A percentile compares a stretch with the other conserved stretches of the same genome.
phyloP scores from a whole-genome alignment of 2,113 vertebrate genomes.

The Vulpes ferrilata region DNA sequence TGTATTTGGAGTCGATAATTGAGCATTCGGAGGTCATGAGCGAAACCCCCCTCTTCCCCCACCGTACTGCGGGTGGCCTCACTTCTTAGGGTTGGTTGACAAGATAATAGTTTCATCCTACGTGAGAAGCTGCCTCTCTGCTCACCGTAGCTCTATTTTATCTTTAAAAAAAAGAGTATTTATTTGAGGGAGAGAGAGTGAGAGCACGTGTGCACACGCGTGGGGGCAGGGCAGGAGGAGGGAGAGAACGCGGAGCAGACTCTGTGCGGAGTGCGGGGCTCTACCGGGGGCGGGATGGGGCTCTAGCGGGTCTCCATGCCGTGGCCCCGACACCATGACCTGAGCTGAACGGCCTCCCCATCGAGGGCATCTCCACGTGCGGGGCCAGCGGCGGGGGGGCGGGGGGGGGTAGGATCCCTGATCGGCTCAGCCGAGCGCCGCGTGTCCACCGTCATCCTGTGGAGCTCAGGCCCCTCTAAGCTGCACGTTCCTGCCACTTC shows the following conservation, averaged over 20 bases:
- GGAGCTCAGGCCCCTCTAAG: not conserved
- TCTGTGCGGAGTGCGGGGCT: no score
- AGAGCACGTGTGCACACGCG: no score
- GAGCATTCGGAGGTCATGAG: not conserved
- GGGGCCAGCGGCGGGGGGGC: no score
- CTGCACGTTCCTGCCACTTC: not conserved
- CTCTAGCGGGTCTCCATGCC: not conserved
- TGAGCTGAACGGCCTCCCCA: not conserved
- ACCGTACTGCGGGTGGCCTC: not conserved
- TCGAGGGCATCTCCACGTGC: no score
- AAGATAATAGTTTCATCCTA: not conserved
- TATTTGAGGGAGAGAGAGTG: not conserved
- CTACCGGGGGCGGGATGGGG: not conserved
- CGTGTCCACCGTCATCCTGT: not conserved
- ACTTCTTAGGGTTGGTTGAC: slow-evolving; percentile 26
- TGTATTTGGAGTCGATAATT: not conserved
- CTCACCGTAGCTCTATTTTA: not conserved
- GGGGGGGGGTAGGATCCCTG: no score
- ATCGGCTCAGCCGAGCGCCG: no score
- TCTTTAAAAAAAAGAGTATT: not conserved
- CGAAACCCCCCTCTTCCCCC: not conserved
- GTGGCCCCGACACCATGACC: not conserved
- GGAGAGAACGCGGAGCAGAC: no score
- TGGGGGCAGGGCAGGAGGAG: not conserved
- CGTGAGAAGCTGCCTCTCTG: not conserved